phyloP scores from a whole-genome alignment of 2,888 invertebrate genomes.

The Drosophila algonquin region DNA sequence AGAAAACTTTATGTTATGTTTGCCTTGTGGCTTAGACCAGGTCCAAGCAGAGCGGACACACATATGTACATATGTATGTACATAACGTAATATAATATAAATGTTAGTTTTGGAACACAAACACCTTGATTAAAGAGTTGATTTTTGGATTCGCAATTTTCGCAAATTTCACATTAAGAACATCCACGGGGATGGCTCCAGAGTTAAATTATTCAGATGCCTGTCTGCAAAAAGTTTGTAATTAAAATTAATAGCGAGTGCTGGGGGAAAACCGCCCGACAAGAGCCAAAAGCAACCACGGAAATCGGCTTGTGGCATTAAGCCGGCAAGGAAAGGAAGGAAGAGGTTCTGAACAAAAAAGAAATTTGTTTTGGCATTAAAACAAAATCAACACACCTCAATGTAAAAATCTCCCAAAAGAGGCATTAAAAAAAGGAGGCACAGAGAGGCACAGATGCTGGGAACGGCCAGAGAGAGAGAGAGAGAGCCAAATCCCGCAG shows the following conservation, averaged over 20 bases:
- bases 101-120: constrained; percentile 31
- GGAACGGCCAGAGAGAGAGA: constrained; percentile 17
- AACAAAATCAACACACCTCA: constrained; percentile 54
- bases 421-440: constrained; percentile 42
- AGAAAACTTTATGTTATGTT: constrained; percentile 43
- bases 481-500: constrained; percentile 27
- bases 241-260: constrained; percentile 47
- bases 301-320: constrained; percentile 45
- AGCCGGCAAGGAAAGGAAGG: constrained; percentile 1
- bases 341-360: constrained; percentile 19
- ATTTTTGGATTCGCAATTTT: constrained; percentile 5
- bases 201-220: constrained; percentile 43
- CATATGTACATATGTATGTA: no score
- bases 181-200: constrained; percentile 4
- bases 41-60: constrained; percentile 20
- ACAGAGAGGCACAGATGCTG: constrained; percentile 26
- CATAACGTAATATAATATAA: constrained; percentile 14
- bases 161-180: neutral
- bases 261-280: constrained; percentile 13
- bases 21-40: constrained; percentile 9
- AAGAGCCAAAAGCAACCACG: constrained; percentile 34
- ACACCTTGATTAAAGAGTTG: constrained; percentile 58
- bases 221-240: constrained; percentile 36
- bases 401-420: constrained; percentile 49
- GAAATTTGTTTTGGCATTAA: constrained; percentile 43